These are phyloP conservation scores for Caenorhabditis wallacei DNA, from an alignment of 2,888 invertebrate species.

Conservation along the genomic window DNA sequence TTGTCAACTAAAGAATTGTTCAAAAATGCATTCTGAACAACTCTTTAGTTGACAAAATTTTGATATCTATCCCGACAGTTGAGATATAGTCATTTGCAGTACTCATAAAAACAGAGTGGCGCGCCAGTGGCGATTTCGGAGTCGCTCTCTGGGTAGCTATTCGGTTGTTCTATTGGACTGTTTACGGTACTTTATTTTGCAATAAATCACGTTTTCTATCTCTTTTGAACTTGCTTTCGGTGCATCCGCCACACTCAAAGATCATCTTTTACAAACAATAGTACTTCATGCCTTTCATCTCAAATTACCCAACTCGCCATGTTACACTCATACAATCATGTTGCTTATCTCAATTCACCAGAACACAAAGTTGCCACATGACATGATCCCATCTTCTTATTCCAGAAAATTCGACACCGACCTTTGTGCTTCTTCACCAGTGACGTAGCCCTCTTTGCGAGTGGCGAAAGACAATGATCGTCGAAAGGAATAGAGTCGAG, in stretches of 20 bases:
- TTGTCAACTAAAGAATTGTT: too few relatives aligned
- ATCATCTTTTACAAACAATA: slow-evolving; percentile 3
- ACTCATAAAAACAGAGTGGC: too few relatives aligned
- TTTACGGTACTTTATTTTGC: too few relatives aligned
- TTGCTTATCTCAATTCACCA: slow-evolving; percentile 7
- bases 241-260: slow-evolving; percentile 19
- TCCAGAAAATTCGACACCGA: slow-evolving; percentile 33
- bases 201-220: slow-evolving; percentile 23
- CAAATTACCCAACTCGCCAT: background rate
- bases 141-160: too few relatives aligned
- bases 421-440: slow-evolving; percentile 47
- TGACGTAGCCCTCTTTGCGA: slow-evolving; percentile 18
- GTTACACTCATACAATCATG: slow-evolving; percentile 27
- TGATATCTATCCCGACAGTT: too few relatives aligned
- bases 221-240: slow-evolving; percentile 15
- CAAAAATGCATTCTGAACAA: too few relatives aligned
- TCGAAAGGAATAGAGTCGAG: slow-evolving; percentile 36
- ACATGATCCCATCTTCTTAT: slow-evolving; percentile 32
- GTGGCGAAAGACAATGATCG: slow-evolving; percentile 12
- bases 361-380: slow-evolving; percentile 26
- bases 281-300: slow-evolving; percentile 19
- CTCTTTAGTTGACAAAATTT: too few relatives aligned
- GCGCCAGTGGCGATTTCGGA: too few relatives aligned
- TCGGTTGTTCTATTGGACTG: too few relatives aligned
- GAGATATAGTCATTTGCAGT: too few relatives aligned